Percentiles rank a stretch among this genome's conserved stretches.
phyloP scores from a whole-genome alignment of 2,888 invertebrate genomes.

The Silvanus unidentatus region DNA sequence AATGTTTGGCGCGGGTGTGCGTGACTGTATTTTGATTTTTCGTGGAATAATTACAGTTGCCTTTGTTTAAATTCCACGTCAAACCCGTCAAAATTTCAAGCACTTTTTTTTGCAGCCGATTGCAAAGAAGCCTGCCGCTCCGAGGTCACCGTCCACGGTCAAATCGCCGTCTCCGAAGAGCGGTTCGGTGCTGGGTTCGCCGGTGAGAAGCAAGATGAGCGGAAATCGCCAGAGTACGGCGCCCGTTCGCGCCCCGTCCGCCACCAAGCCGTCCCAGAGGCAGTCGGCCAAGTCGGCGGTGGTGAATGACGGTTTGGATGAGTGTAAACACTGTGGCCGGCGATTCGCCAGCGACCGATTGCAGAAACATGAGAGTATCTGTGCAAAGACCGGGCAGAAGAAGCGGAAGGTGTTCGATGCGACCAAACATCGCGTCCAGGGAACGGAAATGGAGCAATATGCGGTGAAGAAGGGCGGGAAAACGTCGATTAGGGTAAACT shows the following conservation, averaged over 20 bases:
- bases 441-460: constrained; percentile 82
- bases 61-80: too few species aligned
- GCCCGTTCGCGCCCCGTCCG: constrained; percentile 13
- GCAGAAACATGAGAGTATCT: constrained; percentile 77
- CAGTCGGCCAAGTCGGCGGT: constrained; percentile 32
- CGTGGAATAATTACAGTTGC: too few species aligned
- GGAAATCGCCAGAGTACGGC: too few species aligned
- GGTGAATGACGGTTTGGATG: constrained; percentile 45
- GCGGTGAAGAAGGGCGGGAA: constrained; percentile 46
- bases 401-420: constrained; percentile 90
- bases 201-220: constrained; percentile 9
- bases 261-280: constrained; percentile 36
- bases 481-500: constrained; percentile 14
- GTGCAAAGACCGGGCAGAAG: constrained; percentile 69
- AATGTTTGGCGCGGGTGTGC: too few species aligned
- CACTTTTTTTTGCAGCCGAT: constrained; percentile 17
- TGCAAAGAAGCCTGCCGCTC: constrained; percentile 16
- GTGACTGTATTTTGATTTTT: too few species aligned
- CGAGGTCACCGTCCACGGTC: constrained; percentile 4
- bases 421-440: constrained; percentile 80
- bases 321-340: constrained; percentile 73
- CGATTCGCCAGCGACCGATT: constrained; percentile 77
- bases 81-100: not conserved
- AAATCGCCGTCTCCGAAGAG: not conserved
- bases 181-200: constrained; percentile 9